Evolutionary conservation across 2,113 vertebrate species (phyloP), one percentile per base, ranked within the genome.

Genomic region (Pholis gunnellus): DNA sequence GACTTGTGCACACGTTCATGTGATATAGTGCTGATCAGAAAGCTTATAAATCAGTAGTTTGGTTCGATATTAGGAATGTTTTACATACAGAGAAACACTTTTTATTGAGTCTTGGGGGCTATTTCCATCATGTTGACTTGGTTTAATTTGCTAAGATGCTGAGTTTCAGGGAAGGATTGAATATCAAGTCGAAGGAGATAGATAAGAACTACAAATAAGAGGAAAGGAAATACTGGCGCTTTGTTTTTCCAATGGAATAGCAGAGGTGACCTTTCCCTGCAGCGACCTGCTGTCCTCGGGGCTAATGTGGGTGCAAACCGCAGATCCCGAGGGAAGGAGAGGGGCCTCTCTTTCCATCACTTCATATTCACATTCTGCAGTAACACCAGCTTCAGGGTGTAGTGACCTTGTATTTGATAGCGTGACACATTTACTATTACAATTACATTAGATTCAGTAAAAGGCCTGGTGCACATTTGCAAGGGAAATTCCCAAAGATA

Each of bases 221-320:
- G 72, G 60, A 77, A 78, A 81, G 73, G 44, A 76, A 88, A 87
- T 22, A 73, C 79, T 44, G 18, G 10, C 70, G 64, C 27, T 44
- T 65, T 65, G 60, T 71, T 40, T 85, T 82, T 91, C 34, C 22
- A 52, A 48, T 61, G 72, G 78, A 63, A 20, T 54, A 65, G 31
- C 69, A 65, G 82, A 83, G 83, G 82, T 90, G 85, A 93, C 88
- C 87, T 90, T 90, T 84, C 40, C 44, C 27, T 72, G 54, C 71
- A 63, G 61, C 17, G 25, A 83, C 76, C 80, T 50, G 0, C 54
- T 74, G 83, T 84, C 86, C 81, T 81, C 78, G 68, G 63, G 83
- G 68, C 31, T 81, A 74, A 87, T 86, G 78, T 82, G 31, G 50
- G 48, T 80, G 46, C 80, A 71, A 79, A 77, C 84, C 56, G 3